Evolutionary conservation across 1,140 invertebrate species (phyloP), one percentile per base, ranked within the genome.

Genomic region (Drosophila pandora): DNA sequence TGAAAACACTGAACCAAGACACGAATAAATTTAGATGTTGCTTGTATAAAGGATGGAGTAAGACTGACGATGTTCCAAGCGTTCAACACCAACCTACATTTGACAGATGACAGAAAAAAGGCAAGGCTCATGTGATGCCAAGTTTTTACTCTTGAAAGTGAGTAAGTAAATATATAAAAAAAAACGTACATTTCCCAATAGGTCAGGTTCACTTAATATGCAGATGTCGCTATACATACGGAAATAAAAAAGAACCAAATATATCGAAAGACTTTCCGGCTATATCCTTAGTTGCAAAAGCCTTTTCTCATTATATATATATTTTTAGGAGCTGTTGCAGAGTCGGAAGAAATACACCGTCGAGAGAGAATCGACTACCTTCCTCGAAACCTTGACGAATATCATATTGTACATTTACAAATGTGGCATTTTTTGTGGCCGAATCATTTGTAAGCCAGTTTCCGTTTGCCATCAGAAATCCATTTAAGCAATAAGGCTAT

Each of bases 391-490:
- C 4, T 30, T 37, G 21, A 41, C 5, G 9, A 7, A 30, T 50
- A 21, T 23, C 34, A 12, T 12, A 37, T 37, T 37, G 34, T 37
- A 37, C 10, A 12, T 37, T 37, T 37, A 9, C 10, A 8, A 17
- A 58, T 28, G 4, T 2, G 5, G 25, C 5, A 37, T 39, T 12
- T 10, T 2, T 28, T 52, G 52, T n/a, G 30, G 9, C n/a, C 6
- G 50, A 23, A 25, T 32, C 22, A 62, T 70, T 70, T 71, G 54
- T 59, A 52, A 30, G 23, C 13, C 28, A 58, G 37, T 59, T 70
- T 71, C 54, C 37, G 45, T 52, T 71, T 68, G 32, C 63, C 43
- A 68, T 68, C 43, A 68, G 63, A 57, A 70, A 70, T 43, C 28
- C 43, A 57, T 70, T 70, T 57, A 32, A 28, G 13, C 9, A 10